Evolutionary conservation across 2,888 invertebrate species (phyloP), one percentile per base, ranked within the genome.

Genomic region (Microctonus brassicae): DNA sequence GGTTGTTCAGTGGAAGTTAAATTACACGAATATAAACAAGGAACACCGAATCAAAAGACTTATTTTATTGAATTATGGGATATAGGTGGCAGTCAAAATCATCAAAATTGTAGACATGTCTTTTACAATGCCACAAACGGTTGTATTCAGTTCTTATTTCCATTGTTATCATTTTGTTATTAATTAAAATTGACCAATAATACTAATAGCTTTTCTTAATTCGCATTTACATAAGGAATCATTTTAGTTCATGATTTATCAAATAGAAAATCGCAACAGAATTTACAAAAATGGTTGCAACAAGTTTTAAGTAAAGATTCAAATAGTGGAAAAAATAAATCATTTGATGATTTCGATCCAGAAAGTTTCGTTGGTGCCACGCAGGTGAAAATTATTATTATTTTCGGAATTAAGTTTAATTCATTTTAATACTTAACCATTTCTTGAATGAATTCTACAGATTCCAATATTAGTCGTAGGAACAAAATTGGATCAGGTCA

Each of bases 41-140:
- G 97, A 1, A 97, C 97, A 0, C 94, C 95, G 22, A 93, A 93
- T 73, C 97, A 98, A 86, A 94, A 94, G 80, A 93, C 95, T 5
- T 97, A 94, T 87, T 98, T 97, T 86, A 91, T 99, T 26, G 99
- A 99, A 89, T 90, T 99, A 36, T 99, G 98, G 95, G 99, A 99
- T 86, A 93, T 99, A 67, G 99, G 99, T 5, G 99, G 99, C 0
- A 97, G 97, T 76, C 93, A 95, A 76, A 95, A 93, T 81, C 99
- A 99, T 86, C 92, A 95, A 83, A 97, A 96, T 86, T 94, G 97
- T n/a, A 91, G 98, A 82, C 92, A 94, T 74, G 96, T 98, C 1
- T 99, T 99, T 88, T 98, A 98, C 88, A 94, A 95, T 83, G 94
- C 96, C 34, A 94, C 95, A 71, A 95, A 98, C 89, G 99, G 98